These are phyloP conservation scores for Lepus timidus DNA, from an alignment of 2,113 vertebrate genomes.

Conservation along the genomic window DNA sequence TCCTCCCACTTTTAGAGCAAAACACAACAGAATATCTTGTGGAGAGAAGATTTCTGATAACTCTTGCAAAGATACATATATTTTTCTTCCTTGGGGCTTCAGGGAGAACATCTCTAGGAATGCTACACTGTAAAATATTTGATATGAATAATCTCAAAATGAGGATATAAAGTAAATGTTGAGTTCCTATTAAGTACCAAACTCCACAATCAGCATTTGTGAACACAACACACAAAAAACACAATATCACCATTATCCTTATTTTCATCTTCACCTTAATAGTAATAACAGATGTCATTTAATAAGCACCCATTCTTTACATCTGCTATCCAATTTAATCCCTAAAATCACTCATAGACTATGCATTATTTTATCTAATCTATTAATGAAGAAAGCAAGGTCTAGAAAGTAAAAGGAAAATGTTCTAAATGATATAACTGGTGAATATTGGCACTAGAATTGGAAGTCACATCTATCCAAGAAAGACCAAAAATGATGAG, in stretches of 20 bases:
- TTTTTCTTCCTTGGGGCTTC: neutral
- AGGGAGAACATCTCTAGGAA: neutral
- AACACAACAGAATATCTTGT: neutral
- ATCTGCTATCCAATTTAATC: neutral
- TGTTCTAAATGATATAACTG: neutral
- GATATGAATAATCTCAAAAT: neutral
- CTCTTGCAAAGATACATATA: neutral
- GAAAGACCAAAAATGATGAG: neutral
- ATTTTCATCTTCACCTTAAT: neutral
- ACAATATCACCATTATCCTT: neutral
- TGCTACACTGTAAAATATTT: neutral
- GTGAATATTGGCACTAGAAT: neutral
- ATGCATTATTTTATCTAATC: constrained; percentile 11
- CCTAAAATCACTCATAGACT: neutral
- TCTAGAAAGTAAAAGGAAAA: neutral
- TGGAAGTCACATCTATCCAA: neutral
- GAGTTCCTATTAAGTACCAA: neutral
- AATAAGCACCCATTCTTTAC: neutral
- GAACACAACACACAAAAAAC: neutral
- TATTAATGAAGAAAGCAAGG: constrained; percentile 3
- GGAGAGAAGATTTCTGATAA: neutral
- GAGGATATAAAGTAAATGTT: constrained; percentile 24
- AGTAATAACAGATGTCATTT: neutral
- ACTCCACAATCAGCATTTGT: neutral
- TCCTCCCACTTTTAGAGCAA: neutral